Conservation (phyloP, 1,140 invertebrate genomes). For the Ctenoplectra terminalis region DNA sequence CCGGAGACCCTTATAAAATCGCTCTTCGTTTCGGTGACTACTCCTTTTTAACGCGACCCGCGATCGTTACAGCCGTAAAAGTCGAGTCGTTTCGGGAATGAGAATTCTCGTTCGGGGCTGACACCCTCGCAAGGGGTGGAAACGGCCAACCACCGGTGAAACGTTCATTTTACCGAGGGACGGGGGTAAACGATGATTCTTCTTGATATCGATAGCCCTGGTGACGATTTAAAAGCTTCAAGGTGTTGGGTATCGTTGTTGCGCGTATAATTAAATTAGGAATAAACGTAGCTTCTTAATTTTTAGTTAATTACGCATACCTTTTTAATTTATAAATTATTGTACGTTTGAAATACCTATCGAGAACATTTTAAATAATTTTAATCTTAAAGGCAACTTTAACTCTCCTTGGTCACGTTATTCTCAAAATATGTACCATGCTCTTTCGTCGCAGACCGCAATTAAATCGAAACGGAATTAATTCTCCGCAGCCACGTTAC, state of each 20-base stretch:
- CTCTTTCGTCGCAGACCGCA: background rate
- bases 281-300: no score
- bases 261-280: no score
- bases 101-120: conserved; percentile 62
- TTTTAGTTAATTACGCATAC: no score
- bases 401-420: background rate
- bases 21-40: conserved; percentile 72
- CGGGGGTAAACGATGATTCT: conserved; percentile 20
- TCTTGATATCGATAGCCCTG: background rate
- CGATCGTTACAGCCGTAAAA: conserved; percentile 77
- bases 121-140: conserved; percentile 26
- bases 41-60: conserved; percentile 73
- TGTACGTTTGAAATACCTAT: no score
- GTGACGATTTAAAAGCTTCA: no score
- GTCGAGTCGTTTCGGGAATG: conserved; percentile 71
- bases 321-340: no score
- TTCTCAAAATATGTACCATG: background rate
- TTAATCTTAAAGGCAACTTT: background rate
- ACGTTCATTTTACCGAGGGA: conserved; percentile 17
- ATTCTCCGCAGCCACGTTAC: conserved; percentile 2
- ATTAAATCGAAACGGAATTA: background rate
- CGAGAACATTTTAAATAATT: background rate
- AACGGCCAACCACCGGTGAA: conserved; percentile 22
- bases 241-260: no score
- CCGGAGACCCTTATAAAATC: conserved; percentile 72